Conservation (phyloP, 1,140 invertebrate species). For the Ostrea edulis region DNA sequence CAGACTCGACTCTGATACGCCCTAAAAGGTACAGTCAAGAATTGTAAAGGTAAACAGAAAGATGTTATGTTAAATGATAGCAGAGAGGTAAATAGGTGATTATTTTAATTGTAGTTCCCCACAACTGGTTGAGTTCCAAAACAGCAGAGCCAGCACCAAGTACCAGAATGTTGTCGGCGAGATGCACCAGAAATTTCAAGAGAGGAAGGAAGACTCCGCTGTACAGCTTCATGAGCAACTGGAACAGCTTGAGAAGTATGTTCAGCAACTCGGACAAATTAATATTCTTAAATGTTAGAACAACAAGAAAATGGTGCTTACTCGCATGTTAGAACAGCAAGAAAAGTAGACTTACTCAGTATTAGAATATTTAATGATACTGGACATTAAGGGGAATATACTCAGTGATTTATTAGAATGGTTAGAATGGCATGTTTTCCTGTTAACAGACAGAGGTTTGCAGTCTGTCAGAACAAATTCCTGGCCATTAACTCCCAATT, state of each 20-base stretch:
- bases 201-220: constrained; percentile 76
- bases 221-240: constrained; percentile 74
- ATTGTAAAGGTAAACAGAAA: neutral
- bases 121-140: constrained; percentile 70
- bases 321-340: constrained; percentile 68
- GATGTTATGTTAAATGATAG: neutral
- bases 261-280: constrained; percentile 72
- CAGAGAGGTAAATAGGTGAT: neutral
- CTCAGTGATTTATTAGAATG: neutral
- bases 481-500: constrained; percentile 61
- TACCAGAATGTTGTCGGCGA: constrained; percentile 61
- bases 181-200: constrained; percentile 72
- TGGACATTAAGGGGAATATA: constrained; percentile 76
- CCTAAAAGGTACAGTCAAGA: constrained; percentile 61
- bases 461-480: constrained; percentile 76
- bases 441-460: constrained; percentile 69
- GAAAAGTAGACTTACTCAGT: constrained; percentile 67
- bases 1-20: constrained; percentile 61
- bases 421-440: neutral
- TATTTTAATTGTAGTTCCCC: constrained; percentile 65
- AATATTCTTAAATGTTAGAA: constrained; percentile 61
- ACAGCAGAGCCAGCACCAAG: constrained; percentile 67
- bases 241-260: constrained; percentile 76
- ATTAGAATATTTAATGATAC: constrained; percentile 66
- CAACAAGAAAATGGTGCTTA: constrained; percentile 65